Conservation (phyloP, 2,888 invertebrate genomes). For the Megaustenia siamemsis region DNA sequence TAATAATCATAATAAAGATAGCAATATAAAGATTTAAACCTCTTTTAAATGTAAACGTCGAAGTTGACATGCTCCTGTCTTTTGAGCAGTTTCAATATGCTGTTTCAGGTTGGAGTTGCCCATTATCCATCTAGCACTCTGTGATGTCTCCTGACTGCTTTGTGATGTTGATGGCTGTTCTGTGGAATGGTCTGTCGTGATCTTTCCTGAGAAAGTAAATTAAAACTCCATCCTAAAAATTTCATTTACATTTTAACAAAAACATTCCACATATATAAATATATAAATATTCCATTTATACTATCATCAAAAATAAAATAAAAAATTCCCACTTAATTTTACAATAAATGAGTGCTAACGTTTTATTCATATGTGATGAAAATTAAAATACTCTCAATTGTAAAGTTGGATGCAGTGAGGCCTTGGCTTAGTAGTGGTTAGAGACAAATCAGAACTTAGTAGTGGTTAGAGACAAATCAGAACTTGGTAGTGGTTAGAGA, state of each 20-base stretch:
- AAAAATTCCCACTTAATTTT: too few relatives aligned
- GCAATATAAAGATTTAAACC: constrained; percentile 66
- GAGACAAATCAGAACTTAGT: too few relatives aligned
- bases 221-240: background rate
- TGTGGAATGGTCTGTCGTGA: background rate
- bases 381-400: too few relatives aligned
- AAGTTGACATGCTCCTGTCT: constrained; percentile 95
- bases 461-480: too few relatives aligned
- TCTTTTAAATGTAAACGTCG: constrained; percentile 90
- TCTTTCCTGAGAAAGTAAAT: constrained; percentile 6
- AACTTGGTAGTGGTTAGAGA: too few relatives aligned
- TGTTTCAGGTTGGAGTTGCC: constrained; percentile 91
- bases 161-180: constrained; percentile 20
- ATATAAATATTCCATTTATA: background rate
- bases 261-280: background rate
- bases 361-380: too few relatives aligned
- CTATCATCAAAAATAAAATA: too few relatives aligned
- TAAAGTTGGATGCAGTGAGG: too few relatives aligned
- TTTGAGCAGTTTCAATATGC: constrained; percentile 95
- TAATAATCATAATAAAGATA: background rate
- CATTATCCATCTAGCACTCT: constrained; percentile 82
- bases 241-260: background rate
- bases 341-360: too few relatives aligned
- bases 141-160: constrained; percentile 16
- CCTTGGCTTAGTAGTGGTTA: too few relatives aligned